Base-by-base conservation (phyloP, 2,888 invertebrate species). In the Hoplodrina blanda region DNA sequence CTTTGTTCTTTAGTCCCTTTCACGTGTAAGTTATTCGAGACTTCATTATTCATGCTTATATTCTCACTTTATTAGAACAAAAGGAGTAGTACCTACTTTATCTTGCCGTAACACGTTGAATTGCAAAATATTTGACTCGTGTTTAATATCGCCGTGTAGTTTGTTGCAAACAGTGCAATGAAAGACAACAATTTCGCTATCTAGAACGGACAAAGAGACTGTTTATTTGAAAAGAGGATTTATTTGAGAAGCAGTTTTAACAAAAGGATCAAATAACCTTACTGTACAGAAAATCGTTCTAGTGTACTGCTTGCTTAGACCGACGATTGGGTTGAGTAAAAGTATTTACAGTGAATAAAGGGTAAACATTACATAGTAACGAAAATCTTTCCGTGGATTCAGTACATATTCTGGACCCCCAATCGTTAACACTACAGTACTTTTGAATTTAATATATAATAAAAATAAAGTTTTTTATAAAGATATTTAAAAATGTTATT, bases 41-140 rank as follows among this genome's bases (percentile, higher is more conserved):
- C 69, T 81, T 78, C 69, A 70, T 81, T 78, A 74, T 74, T 71
- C 72, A 71, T 71, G 63, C 59, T 69, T 77, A 66, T 62, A 66
- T 66, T 72, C 68, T 72, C 73, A 59, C 69, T 81, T 65, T 81
- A 81, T 80, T 78, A 82, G 52, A 81, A 80, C 64, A 78, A 73
- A 25, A 77, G 57, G 67, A 69, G 52, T 37, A 56, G n/a, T 55
- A 49, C 65, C 78, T 80, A 49, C 65, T 81, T 80, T 68, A 73
- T 78, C 62, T 73, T 61, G 33, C 56, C 19, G 19, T 52, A 41
- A 60, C 56, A 69, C 50, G 30, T 55, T 68, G 70, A 73, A 70
- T 82, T 70, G 65, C 65, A 68, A 61, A 78, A 78, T 78, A 70
- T 78, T 65, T 68, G 41, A 68, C 50, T 69, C 52, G 33, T 62